These are phyloP conservation scores for Drosophila jambulina DNA, from an alignment of 1,140 invertebrate genomes.

Conservation along the genomic window DNA sequence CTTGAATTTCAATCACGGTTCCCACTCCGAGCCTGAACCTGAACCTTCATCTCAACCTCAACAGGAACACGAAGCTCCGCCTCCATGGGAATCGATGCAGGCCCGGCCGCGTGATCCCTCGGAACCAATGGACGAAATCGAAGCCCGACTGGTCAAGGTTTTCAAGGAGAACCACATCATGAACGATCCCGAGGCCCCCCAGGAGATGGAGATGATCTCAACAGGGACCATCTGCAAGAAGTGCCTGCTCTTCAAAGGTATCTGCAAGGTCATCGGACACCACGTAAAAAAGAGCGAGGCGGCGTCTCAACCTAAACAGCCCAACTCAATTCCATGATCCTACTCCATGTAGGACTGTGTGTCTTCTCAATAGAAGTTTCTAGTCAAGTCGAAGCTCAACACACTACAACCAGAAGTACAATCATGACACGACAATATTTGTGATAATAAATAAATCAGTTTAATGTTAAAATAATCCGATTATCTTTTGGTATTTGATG, in stretches of 20 bases:
- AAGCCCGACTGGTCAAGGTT: constrained; percentile 17
- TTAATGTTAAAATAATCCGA: too few species aligned
- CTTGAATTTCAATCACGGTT: too few species aligned
- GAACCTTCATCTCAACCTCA: background rate
- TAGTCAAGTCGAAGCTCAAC: background rate
- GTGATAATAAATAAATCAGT: too few species aligned
- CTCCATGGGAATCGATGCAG: constrained; percentile 27
- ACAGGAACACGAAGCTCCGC: background rate
- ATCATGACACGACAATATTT: too few species aligned
- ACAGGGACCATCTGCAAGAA: constrained; percentile 42
- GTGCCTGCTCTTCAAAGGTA: constrained; percentile 31
- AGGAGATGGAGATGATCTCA: constrained; percentile 37
- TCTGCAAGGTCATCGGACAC: constrained; percentile 34
- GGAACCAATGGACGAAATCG: constrained; percentile 31
- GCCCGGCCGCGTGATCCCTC: background rate
- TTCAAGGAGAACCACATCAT: constrained; percentile 28
- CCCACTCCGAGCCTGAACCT: background rate
- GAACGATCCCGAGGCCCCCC: background rate
- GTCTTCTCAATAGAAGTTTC: background rate
- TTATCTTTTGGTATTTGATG: too few species aligned
- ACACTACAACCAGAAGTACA: background rate
- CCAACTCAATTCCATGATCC: too few species aligned
- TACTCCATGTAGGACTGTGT: too few species aligned
- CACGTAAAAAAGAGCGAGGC: constrained; percentile 11
- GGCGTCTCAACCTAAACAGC: background rate